Percentiles rank a stretch among this genome's conserved stretches.
These are phyloP conservation scores for Cichladusa arquata DNA, from an alignment of 2,113 vertebrate species.

Conservation along the genomic window DNA sequence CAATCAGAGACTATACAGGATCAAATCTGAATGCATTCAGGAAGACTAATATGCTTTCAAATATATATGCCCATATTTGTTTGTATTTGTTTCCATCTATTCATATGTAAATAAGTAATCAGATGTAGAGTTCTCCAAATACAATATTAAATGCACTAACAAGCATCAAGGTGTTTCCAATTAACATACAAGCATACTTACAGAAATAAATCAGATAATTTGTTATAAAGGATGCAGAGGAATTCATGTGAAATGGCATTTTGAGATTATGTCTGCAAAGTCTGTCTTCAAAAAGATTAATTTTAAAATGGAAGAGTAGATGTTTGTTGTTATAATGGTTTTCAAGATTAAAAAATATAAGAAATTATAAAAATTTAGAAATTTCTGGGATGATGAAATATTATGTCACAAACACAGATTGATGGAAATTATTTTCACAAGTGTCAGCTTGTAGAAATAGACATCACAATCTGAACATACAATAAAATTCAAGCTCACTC, in stretches of 20 bases:
- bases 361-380: background rate
- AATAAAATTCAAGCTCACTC: background rate
- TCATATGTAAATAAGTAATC: background rate
- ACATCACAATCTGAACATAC: background rate
- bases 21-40: background rate
- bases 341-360: background rate
- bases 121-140: background rate
- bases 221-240: background rate
- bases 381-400: background rate
- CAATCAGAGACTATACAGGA: background rate
- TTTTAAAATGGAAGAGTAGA: background rate
- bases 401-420: background rate
- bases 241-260: background rate
- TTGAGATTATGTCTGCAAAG: background rate
- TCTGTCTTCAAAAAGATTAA: background rate
- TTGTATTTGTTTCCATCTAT: background rate
- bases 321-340: background rate
- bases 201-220: background rate
- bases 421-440: background rate
- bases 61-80: accelerated
- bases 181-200: background rate
- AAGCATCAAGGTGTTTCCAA: background rate
- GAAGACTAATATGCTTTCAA: background rate
- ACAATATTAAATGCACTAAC: background rate
- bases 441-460: background rate